These are phyloP conservation scores for Crypturellus undulatus DNA, from an alignment of 2,113 vertebrate species.

Conservation along the genomic window DNA sequence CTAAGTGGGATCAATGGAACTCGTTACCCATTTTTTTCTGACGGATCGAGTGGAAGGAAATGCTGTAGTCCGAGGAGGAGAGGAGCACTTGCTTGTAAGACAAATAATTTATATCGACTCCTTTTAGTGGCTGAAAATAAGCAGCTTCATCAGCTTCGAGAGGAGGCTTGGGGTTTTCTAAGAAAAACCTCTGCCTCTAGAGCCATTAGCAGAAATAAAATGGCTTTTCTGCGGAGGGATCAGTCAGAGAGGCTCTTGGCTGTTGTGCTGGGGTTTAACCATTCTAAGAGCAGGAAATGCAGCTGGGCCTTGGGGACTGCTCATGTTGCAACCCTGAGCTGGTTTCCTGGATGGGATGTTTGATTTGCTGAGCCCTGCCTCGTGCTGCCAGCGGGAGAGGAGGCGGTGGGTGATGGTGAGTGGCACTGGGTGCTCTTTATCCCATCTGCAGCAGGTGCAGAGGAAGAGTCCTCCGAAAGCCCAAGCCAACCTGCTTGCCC, in stretches of 20 bases:
- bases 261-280: fast-evolving
- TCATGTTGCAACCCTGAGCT: not conserved
- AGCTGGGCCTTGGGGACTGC: fast-evolving
- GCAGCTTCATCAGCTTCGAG: not conserved
- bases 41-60: not conserved
- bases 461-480: not conserved
- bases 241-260: fast-evolving
- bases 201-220: not conserved
- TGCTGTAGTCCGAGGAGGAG: fast-evolving
- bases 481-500: fast-evolving
- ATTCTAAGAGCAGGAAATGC: fast-evolving
- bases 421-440: not conserved
- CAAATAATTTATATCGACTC: not conserved
- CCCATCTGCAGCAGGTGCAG: not conserved
- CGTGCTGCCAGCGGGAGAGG: not conserved
- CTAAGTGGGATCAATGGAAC: not conserved
- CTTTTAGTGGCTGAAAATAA: not conserved
- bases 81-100: not conserved
- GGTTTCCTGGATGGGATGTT: not conserved
- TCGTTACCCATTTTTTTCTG: not conserved
- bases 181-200: not conserved
- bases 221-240: not conserved
- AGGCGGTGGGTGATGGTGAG: fast-evolving
- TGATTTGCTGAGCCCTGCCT: not conserved
- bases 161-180: not conserved